phyloP scores from a whole-genome alignment of 2,113 vertebrate genomes.

The Dryoscopus gambensis region DNA sequence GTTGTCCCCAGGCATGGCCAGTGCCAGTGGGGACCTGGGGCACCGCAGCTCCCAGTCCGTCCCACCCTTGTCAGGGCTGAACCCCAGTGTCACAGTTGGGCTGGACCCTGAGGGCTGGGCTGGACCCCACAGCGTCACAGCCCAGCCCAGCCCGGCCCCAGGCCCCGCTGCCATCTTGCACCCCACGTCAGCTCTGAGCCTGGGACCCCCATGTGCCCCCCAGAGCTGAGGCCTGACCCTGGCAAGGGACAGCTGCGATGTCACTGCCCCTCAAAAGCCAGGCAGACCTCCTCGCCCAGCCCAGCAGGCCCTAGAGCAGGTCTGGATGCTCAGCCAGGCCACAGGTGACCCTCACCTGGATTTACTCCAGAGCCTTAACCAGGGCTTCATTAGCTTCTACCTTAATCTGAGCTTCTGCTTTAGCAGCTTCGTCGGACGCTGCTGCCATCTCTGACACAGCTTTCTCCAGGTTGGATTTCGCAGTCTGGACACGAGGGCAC shows the following conservation, averaged over 20 bases:
- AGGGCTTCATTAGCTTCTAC: constrained; percentile 93
- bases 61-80: background rate
- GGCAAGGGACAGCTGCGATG: background rate
- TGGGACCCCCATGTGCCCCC: background rate
- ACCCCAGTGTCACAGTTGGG: background rate
- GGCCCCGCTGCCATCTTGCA: background rate
- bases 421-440: constrained; percentile 74
- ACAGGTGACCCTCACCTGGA: background rate
- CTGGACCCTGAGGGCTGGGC: background rate
- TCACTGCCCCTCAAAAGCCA: background rate
- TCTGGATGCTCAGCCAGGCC: background rate
- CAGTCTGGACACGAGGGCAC: constrained; percentile 65
- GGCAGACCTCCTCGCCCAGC: accelerated
- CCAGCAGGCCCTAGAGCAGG: background rate
- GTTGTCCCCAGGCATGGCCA: background rate
- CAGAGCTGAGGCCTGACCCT: background rate
- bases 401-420: constrained; percentile 86
- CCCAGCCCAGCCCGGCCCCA: background rate
- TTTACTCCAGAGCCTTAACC: constrained; percentile 89
- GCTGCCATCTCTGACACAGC: constrained; percentile 79
- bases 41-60: background rate
- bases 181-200: background rate
- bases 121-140: background rate
- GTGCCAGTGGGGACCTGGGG: background rate
- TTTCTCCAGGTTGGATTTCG: constrained; percentile 91